A percentile compares a stretch with the other conserved stretches of the same genome.
Evolutionary conservation across 2,888 invertebrate species (phyloP).

Genomic region (Gymnocheta viridis): DNA sequence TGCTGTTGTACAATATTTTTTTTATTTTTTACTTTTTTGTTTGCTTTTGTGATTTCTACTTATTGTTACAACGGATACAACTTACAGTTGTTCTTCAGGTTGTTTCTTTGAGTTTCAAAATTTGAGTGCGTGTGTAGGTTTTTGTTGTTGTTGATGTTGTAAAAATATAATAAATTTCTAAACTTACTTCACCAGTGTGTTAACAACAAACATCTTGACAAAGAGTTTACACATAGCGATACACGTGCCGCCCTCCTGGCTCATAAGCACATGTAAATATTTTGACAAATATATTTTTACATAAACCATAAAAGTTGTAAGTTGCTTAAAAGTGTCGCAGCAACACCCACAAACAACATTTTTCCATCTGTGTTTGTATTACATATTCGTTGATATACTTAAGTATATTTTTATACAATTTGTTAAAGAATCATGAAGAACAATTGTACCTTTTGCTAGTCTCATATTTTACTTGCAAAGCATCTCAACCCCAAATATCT

Average conservation of each 20-base stretch:
- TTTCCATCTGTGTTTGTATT: constrained; percentile 51
- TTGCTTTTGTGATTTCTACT: not conserved
- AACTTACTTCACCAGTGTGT: constrained; percentile 51
- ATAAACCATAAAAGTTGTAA: constrained; percentile 2
- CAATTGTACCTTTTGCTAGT: not conserved
- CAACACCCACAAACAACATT: constrained; percentile 16
- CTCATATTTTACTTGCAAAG: no score
- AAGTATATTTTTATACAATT: constrained; percentile 54
- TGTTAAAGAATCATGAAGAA: constrained; percentile 20
- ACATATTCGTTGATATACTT: not conserved
- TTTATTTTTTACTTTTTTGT: no score
- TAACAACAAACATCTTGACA: constrained; percentile 12
- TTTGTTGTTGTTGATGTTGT: no score
- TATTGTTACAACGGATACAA: not conserved
- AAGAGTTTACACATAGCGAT: not conserved
- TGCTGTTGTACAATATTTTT: constrained; percentile 50
- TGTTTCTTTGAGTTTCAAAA: not conserved
- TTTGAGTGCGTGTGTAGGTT: no score
- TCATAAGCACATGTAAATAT: not conserved
- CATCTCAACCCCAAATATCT: not conserved
- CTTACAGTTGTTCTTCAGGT: not conserved
- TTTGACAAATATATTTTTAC: constrained; percentile 11
- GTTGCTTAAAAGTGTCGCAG: constrained; percentile 1
- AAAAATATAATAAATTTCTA: constrained; percentile 42
- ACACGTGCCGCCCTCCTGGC: not conserved